Evolutionary conservation across 1,140 invertebrate species (phyloP), one percentile per base, ranked within the genome.

Genomic region (Drosophila kepulauana): DNA sequence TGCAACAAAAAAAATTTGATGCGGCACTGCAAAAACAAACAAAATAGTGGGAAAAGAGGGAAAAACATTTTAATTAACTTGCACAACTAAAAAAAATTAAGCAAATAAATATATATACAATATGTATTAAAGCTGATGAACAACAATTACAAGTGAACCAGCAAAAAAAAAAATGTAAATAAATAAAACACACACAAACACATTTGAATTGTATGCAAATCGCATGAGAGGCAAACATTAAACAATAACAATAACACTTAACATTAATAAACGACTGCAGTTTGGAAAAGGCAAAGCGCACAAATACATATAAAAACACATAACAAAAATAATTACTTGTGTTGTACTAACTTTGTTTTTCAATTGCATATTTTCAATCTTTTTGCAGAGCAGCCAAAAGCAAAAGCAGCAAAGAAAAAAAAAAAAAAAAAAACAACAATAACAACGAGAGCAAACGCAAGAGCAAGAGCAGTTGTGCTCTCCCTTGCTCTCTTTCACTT

Each of bases 21-120:
- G 69, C 70, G 69, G 54, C 75, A 78, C 76, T 78, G 76, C 73
- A 75, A 78, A 75, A 78, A 78, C 38, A 70, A 70, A 73, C 35
- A 38, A 10, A 38, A 38, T 10, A 33, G 30, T 6, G 30, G 35
- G 35, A 78, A 25, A 25, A 41, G 41, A 5, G 41, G 41, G n/a
- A 54, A 16, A 52, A 78, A 75, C 64, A 49, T 56, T 16, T 78
- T 61, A 71, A 58, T 75, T 52, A 28, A 63, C 61, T 25, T 41
- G 45, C 59, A 59, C 11, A 56, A 28, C 16, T 30, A 54, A 66
- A 33, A 25, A 48, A 25, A 65, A 25, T 25, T 0, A 66, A 71
- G 13, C 51, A 71, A 56, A 33, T 52, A 52, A 8, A 51, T 20
- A 35, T 35, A 41, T 45, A 65, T 33, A 49, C 45, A 43, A 43